Evolutionary conservation across 1,140 invertebrate species (phyloP), one percentile per base, ranked within the genome.

Genomic region (Bombus difficillimus): DNA sequence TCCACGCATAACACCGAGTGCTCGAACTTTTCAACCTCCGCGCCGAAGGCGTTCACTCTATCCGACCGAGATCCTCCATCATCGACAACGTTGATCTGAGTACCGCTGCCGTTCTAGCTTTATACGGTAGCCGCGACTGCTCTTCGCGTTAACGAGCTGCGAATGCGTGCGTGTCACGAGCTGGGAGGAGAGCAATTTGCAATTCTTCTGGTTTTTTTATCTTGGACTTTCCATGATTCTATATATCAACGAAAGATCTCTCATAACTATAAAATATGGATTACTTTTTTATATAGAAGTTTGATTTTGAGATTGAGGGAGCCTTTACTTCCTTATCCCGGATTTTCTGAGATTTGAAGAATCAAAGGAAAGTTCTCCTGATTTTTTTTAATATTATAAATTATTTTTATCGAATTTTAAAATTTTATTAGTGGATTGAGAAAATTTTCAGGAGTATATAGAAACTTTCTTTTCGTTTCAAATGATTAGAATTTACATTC

Each of bases 71-170:
- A 62, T 73, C n/a, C 69, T 71, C 81, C 73, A 78, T 83, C 81
- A 69, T 68, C 64, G 64, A 76, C 59, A 73, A 28, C 32, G 37
- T 10, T 47, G 81, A 83, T 83, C 81, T 13, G 37, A 32, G 28
- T 78, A n/a, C 57, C 41, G 43, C 64, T 64, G 41, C 66, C 37
- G 37, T 41, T 28, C 18, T n/a, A 39, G 25, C 78, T 80, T 80
- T 37, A 37, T 69, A 80, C 64, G 43, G 74, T 66, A 77, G 73
- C 37, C 13, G 12, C 22, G 64, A 34, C 12, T 69, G 37, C 18
- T 68, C 39, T 57, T 13, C 34, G 64, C 77, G 73, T 69, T 83
- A 83, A 77, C 73, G 73, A 77, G 81, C 81, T 68, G 73, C 37
- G n/a, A 71, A 77, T 25, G 64, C 37, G 62, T 34, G 43, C 64